Percentiles rank a stretch among this genome's conserved stretches.
phyloP scores from a whole-genome alignment of 2,113 vertebrate species.

The Periophthalmodon schlosseri region DNA sequence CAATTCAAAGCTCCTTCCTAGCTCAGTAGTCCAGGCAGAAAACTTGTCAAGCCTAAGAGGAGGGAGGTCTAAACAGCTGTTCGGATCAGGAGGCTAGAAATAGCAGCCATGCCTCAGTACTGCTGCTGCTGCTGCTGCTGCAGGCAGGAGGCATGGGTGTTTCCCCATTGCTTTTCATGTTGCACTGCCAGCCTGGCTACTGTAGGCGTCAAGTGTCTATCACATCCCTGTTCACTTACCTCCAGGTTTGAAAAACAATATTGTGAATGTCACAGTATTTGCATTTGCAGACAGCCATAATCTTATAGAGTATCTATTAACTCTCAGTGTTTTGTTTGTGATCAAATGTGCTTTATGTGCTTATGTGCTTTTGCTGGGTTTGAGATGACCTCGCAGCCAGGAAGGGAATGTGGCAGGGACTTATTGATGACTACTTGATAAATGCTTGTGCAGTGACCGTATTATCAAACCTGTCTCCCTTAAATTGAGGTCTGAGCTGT shows the following conservation, averaged over 20 bases:
- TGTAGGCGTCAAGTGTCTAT: slow-evolving; percentile 34
- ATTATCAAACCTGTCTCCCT: slow-evolving; percentile 66
- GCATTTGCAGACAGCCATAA: not conserved
- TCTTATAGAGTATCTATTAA: not conserved
- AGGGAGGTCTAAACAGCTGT: slow-evolving; percentile 82
- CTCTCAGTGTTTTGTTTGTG: not conserved
- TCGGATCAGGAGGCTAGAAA: slow-evolving; percentile 82
- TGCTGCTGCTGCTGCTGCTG: slow-evolving; percentile 40
- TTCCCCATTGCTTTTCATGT: slow-evolving; percentile 64
- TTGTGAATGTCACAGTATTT: not conserved
- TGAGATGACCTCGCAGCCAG: slow-evolving; percentile 74
- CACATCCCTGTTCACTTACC: not conserved
- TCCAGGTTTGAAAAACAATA: not conserved
- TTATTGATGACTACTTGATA: slow-evolving; percentile 86
- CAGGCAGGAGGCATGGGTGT: slow-evolving; percentile 60
- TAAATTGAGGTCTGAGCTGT: slow-evolving; percentile 37
- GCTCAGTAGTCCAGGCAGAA: slow-evolving; percentile 71
- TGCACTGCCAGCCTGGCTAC: slow-evolving; percentile 53
- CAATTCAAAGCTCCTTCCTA: slow-evolving; percentile 80
- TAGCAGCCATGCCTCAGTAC: slow-evolving; percentile 70
- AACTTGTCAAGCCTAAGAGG: slow-evolving; percentile 74
- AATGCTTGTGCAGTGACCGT: slow-evolving; percentile 88
- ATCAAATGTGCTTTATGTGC: slow-evolving; percentile 31
- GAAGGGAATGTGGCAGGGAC: slow-evolving; percentile 88
- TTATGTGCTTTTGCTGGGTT: slow-evolving; percentile 28